Conservation (phyloP, 2,888 invertebrate genomes). For the Drosophila multiciliata region DNA sequence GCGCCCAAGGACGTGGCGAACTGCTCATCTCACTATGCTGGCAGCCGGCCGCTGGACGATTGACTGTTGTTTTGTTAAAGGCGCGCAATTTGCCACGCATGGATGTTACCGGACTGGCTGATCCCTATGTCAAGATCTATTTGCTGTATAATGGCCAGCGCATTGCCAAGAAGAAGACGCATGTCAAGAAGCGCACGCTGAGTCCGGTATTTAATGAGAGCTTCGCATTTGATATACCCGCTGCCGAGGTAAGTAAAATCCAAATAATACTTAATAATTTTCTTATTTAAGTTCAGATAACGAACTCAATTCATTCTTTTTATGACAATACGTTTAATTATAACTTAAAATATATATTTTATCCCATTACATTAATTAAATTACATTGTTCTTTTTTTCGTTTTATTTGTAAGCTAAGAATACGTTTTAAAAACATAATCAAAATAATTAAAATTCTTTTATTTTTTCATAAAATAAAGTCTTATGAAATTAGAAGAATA, state of each 20-base stretch:
- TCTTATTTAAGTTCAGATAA: background rate
- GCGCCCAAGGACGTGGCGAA: constrained; percentile 97
- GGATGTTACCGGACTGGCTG: constrained; percentile 98
- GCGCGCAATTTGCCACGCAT: constrained; percentile 98
- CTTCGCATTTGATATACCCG: constrained; percentile 98
- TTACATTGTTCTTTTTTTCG: background rate
- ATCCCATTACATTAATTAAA: background rate
- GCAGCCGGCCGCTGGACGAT: constrained; percentile 97
- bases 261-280: no score
- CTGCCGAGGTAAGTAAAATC: constrained; percentile 86
- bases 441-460: background rate
- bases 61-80: constrained; percentile 98
- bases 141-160: constrained; percentile 98
- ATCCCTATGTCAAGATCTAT: constrained; percentile 98
- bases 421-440: background rate
- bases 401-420: background rate
- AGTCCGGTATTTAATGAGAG: constrained; percentile 99
- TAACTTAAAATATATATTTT: background rate
- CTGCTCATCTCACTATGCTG: constrained; percentile 98
- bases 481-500: background rate
- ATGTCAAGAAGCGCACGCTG: constrained; percentile 98
- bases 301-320: background rate
- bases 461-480: background rate
- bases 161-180: constrained; percentile 99
- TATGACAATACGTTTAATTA: background rate